Evolutionary conservation across 1,140 invertebrate genomes (phyloP).

Genomic region (Hycleus cichorii): DNA sequence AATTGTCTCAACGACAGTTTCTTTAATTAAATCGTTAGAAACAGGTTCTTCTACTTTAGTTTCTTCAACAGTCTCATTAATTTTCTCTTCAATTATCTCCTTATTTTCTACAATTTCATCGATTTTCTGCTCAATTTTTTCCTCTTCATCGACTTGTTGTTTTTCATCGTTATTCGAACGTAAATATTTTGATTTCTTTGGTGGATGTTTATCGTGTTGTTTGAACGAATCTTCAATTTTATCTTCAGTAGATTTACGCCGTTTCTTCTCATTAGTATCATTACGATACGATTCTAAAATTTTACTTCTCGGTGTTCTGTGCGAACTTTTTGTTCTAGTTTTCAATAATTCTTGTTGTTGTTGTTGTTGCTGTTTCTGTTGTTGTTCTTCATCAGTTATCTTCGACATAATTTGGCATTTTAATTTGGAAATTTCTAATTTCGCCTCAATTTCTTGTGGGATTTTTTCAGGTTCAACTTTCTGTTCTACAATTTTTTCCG

Average conservation of each 20-base stretch:
- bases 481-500: constrained; percentile 5
- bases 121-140: constrained; percentile 21
- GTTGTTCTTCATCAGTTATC: constrained; percentile 6
- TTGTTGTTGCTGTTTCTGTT: too few species aligned
- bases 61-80: background rate
- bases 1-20: too few species aligned
- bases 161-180: background rate
- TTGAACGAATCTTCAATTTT: background rate
- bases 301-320: constrained; percentile 11
- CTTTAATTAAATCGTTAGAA: background rate
- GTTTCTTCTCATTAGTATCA: constrained; percentile 3
- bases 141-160: constrained; percentile 1
- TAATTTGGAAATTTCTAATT: constrained; percentile 7
- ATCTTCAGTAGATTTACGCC: constrained; percentile 2
- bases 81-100: constrained; percentile 3
- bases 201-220: background rate
- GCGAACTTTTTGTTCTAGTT: background rate
- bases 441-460: background rate
- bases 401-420: constrained; percentile 21
- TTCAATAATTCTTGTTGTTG: background rate
- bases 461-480: constrained; percentile 3
- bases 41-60: too few species aligned
- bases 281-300: constrained; percentile 16
- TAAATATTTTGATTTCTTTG: constrained; percentile 3
- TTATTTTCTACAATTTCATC: constrained; percentile 35